Conservation (phyloP, 2,888 invertebrate species). For the Helicoverpa assulta region DNA sequence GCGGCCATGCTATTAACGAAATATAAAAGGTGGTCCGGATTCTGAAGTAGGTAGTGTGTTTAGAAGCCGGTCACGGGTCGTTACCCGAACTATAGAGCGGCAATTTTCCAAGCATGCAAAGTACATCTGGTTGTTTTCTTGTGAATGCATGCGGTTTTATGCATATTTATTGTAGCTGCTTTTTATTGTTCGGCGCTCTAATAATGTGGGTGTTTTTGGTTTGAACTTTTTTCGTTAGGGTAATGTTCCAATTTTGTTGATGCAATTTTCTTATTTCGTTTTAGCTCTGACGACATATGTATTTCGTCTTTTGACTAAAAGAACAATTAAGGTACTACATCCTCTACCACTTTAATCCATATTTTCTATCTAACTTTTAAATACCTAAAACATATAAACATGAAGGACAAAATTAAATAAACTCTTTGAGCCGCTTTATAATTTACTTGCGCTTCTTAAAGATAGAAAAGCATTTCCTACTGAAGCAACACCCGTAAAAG, state of each 20-base stretch:
- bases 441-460: constrained; percentile 29
- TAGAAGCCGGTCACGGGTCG: constrained; percentile 63
- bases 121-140: constrained; percentile 55
- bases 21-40: constrained; percentile 65
- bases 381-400: constrained; percentile 5
- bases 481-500: constrained; percentile 16
- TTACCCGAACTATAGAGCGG: constrained; percentile 59
- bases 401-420: constrained; percentile 8
- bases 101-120: constrained; percentile 62
- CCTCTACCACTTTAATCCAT: too few relatives aligned
- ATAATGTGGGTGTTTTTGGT: constrained; percentile 5
- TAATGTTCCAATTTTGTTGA: too few relatives aligned
- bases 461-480: constrained; percentile 18
- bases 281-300: too few relatives aligned
- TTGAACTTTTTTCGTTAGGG: not conserved
- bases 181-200: constrained; percentile 27
- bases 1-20: constrained; percentile 63
- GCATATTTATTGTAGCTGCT: constrained; percentile 28
- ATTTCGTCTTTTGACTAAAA: too few relatives aligned
- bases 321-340: too few relatives aligned
- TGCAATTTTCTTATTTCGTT: too few relatives aligned
- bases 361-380: not conserved
- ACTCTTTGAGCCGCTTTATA: constrained; percentile 13
- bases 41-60: constrained; percentile 50
- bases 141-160: constrained; percentile 37